Evolutionary conservation across 2,888 invertebrate genomes (phyloP).

Genomic region (Synergus laeviventris): DNA sequence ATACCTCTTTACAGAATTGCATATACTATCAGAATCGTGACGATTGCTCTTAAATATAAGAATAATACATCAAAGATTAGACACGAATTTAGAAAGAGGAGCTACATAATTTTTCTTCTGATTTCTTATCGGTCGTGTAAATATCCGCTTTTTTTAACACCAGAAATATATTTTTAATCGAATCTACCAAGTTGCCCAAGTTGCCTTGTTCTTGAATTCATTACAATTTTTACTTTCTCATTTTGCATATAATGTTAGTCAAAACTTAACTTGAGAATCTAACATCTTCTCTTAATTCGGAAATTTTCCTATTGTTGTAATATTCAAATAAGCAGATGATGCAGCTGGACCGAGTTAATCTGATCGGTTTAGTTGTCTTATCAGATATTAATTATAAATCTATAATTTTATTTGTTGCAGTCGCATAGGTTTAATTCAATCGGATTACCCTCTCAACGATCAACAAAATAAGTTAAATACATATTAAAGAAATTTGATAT

Average conservation of each 20-base stretch:
- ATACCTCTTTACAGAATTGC: not conserved
- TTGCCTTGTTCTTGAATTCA: not conserved
- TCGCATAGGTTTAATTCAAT: slow-evolving; percentile 19
- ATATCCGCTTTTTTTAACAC: not conserved
- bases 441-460: not conserved
- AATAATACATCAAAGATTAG: not conserved
- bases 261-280: not conserved
- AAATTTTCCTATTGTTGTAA: slow-evolving; percentile 31
- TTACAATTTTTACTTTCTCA: not conserved
- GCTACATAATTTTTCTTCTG: slow-evolving; percentile 3
- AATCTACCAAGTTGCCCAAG: not conserved
- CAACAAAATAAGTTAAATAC: slow-evolving; percentile 11
- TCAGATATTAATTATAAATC: not conserved
- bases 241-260: not conserved
- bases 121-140: not conserved
- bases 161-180: not conserved
- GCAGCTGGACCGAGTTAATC: slow-evolving; percentile 30
- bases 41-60: not conserved
- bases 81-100: slow-evolving; percentile 16
- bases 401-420: slow-evolving; percentile 10
- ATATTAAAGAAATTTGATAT: not conserved
- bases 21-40: not conserved
- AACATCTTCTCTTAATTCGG: slow-evolving; percentile 12
- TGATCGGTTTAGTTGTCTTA: slow-evolving; percentile 27
- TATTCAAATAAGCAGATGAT: slow-evolving; percentile 31